phyloP scores from a whole-genome alignment of 2,888 invertebrate species.

The Synergus itoensis region DNA sequence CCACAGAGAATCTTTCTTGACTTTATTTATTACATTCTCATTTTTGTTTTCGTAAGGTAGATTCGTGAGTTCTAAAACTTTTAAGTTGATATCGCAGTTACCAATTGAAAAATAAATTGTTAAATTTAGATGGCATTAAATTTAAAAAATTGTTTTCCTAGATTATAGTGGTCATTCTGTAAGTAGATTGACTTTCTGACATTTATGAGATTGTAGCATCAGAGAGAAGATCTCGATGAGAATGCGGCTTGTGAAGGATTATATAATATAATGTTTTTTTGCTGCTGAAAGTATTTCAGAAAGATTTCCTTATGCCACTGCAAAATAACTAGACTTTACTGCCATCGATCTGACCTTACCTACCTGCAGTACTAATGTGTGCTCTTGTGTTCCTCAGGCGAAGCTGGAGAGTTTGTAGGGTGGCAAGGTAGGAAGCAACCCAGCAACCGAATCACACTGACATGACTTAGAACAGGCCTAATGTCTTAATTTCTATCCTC shows the following conservation, averaged over 20 bases:
- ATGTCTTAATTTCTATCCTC: constrained; percentile 66
- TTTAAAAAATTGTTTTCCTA: too few species aligned
- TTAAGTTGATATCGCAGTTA: constrained; percentile 4
- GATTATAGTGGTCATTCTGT: too few species aligned
- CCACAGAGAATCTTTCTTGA: not conserved
- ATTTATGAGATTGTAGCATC: not conserved
- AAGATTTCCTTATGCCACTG: constrained; percentile 71
- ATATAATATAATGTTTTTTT: constrained; percentile 54
- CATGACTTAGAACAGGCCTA: constrained; percentile 76
- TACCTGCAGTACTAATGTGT: constrained; percentile 80
- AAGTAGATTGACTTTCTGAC: not conserved
- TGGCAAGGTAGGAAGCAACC: constrained; percentile 86
- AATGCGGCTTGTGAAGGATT: constrained; percentile 40
- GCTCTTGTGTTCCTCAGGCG: constrained; percentile 85
- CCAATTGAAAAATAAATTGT: constrained; percentile 12
- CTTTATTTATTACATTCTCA: not conserved
- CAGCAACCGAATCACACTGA: constrained; percentile 79
- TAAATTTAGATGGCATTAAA: too few species aligned
- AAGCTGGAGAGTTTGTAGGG: constrained; percentile 88
- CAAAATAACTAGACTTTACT: constrained; percentile 76
- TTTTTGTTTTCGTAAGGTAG: not conserved
- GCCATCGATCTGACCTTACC: constrained; percentile 77
- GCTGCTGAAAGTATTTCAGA: constrained; percentile 57
- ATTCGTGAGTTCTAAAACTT: not conserved
- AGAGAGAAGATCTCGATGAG: not conserved